Evolutionary conservation across 2,797 vertebrate species (phyloP).

Genomic region (Lacerta bilineata): DNA sequence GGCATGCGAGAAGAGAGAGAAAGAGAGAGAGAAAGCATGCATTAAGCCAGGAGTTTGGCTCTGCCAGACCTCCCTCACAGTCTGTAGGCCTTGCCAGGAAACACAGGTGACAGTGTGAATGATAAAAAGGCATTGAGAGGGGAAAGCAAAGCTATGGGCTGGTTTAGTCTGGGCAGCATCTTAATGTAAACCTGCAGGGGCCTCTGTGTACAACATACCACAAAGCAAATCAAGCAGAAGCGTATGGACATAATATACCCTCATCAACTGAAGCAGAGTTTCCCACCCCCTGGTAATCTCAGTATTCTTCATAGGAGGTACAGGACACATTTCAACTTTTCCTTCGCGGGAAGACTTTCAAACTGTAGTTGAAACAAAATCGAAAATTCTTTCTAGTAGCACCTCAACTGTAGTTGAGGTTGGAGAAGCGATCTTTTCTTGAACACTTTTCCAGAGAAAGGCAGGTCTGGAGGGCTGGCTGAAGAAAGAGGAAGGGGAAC

Average conservation of each 20-base stretch:
- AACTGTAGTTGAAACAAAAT: constrained; percentile 14
- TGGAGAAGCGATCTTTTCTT: constrained; percentile 40
- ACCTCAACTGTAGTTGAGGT: constrained; percentile 22
- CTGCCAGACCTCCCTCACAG: constrained; percentile 75
- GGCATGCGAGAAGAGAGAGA: constrained; percentile 72
- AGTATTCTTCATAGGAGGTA: constrained; percentile 15
- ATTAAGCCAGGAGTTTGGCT: constrained; percentile 73
- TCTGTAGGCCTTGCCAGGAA: constrained; percentile 74
- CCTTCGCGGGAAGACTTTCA: constrained; percentile 14
- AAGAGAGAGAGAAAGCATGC: constrained; percentile 38
- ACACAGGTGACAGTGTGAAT: constrained; percentile 79
- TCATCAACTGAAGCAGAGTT: constrained; percentile 28
- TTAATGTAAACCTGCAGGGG: constrained; percentile 77
- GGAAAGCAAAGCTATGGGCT: constrained; percentile 70
- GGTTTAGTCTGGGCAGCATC: constrained; percentile 78
- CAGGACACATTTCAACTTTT: constrained; percentile 41
- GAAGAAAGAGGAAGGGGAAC: constrained; percentile 35
- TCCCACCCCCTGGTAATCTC: constrained; percentile 34
- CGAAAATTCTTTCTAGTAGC: too few relatives aligned
- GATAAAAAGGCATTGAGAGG: constrained; percentile 78
- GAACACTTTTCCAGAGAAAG: constrained; percentile 17
- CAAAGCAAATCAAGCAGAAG: constrained; percentile 62
- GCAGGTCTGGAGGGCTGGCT: neutral
- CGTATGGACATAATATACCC: constrained; percentile 55
- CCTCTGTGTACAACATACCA: constrained; percentile 73